These are phyloP conservation scores for Conus betulinus DNA, from an alignment of 1,140 invertebrate species.

Conservation along the genomic window DNA sequence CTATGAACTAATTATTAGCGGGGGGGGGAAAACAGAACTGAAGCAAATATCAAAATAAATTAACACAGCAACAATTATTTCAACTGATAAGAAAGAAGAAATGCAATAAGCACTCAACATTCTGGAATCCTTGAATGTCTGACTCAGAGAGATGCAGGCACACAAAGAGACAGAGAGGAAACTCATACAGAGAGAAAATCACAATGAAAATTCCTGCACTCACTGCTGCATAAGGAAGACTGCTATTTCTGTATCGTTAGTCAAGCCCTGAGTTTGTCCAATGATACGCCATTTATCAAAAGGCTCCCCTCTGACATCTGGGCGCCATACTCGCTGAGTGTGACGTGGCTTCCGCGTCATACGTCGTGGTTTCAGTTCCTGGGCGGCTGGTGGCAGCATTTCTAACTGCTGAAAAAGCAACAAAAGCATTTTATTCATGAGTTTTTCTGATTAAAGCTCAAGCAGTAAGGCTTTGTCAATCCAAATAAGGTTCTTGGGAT, in stretches of 20 bases:
- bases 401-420: background rate
- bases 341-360: conserved; percentile 8
- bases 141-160: no score
- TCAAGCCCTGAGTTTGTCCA: conserved; percentile 2
- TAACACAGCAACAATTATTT: no score
- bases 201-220: background rate
- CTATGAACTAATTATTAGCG: no score
- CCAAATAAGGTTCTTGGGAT: no score
- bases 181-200: background rate
- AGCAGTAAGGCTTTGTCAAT: no score
- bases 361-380: background rate
- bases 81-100: no score
- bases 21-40: no score
- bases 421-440: background rate
- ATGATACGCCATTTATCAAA: conserved; percentile 23
- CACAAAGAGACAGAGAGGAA: no score
- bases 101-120: no score
- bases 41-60: no score
- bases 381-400: background rate
- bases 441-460: background rate
- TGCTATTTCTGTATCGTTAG: conserved; percentile 32
- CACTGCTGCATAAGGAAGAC: conserved; percentile 34
- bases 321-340: conserved; percentile 26
- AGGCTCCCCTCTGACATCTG: conserved; percentile 15
- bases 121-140: no score